Percentiles rank a stretch among this genome's conserved stretches.
Evolutionary conservation across 2,113 vertebrate species (phyloP).

Genomic region (western clawed frog (Xenopus tropicalis)): UCB_Xtro_10.0 CM004449.2:37186001-37186500

Average conservation of each 20-base stretch:
- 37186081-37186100: too few species aligned
- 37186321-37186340: neutral
- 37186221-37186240: neutral
- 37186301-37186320: neutral
- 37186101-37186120: too few species aligned
- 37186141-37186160: too few species aligned
- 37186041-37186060: too few species aligned
- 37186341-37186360: neutral
- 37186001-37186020: too few species aligned
- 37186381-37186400: neutral
- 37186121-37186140: too few species aligned
- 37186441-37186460: neutral
- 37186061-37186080: too few species aligned
- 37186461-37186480: neutral
- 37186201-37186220: neutral
- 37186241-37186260: too few species aligned
- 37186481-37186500: neutral
- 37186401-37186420: neutral
- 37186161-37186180: too few species aligned
- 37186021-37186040: too few species aligned
- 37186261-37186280: too few species aligned
- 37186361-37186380: neutral
- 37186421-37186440: neutral
- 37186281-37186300: neutral
- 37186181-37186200: neutral